Evolutionary conservation across 2,113 vertebrate genomes (phyloP).

Genomic region (Cranoglanis bouderius): DNA sequence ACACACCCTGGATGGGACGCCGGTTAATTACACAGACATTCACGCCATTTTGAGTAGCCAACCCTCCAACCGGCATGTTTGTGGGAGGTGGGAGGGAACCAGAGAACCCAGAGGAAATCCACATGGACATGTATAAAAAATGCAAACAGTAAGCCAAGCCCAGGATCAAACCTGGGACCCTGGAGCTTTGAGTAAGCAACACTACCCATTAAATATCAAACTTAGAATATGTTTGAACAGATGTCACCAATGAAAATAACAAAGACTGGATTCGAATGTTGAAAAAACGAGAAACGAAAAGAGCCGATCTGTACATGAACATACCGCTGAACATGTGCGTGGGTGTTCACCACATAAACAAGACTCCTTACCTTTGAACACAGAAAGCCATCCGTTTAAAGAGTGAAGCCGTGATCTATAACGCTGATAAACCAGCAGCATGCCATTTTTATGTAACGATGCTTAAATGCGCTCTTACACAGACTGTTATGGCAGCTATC

Average conservation of each 20-base stretch:
- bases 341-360: neutral
- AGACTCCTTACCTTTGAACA: neutral
- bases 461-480: slow-evolving; percentile 1
- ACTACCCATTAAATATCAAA: neutral
- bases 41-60: neutral
- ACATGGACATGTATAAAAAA: neutral
- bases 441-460: neutral
- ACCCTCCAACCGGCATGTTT: neutral
- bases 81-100: neutral
- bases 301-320: neutral
- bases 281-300: neutral
- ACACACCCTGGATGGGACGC: neutral
- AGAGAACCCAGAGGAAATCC: neutral
- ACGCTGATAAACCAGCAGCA: neutral
- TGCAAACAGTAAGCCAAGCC: neutral
- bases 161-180: neutral
- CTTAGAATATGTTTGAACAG: too few relatives aligned
- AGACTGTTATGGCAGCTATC: neutral
- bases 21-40: neutral
- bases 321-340: neutral
- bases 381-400: slow-evolving; percentile 34
- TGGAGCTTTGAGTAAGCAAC: neutral
- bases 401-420: neutral
- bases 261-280: neutral
- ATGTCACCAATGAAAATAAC: neutral